phyloP scores from a whole-genome alignment of 2,113 vertebrate species.

The Labrus mixtus region DNA sequence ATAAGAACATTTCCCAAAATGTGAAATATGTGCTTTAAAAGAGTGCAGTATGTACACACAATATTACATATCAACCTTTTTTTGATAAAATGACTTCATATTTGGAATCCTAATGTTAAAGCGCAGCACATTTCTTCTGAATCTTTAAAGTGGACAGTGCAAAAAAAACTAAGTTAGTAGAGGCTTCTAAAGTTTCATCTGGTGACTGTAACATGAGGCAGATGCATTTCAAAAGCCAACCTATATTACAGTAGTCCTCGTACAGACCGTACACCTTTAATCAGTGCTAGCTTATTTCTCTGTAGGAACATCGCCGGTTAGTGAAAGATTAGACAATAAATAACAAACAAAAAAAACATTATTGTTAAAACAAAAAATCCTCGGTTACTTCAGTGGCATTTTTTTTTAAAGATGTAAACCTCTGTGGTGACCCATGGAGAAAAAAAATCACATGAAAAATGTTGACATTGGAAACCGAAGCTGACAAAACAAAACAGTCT shows the following conservation, averaged over 20 bases:
- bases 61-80: slow-evolving; percentile 21
- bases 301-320: slow-evolving; percentile 33
- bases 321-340: slow-evolving; percentile 55
- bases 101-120: slow-evolving; percentile 34
- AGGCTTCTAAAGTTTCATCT: slow-evolving; percentile 55
- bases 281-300: slow-evolving; percentile 63
- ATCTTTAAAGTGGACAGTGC: slow-evolving; percentile 83
- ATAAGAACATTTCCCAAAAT: not conserved
- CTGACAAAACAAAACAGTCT: not conserved
- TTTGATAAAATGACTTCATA: slow-evolving; percentile 37
- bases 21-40: slow-evolving; percentile 20
- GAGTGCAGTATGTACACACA: not conserved
- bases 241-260: slow-evolving; percentile 43
- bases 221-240: slow-evolving; percentile 24
- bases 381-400: not conserved
- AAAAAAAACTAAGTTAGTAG: slow-evolving; percentile 68
- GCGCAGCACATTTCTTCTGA: slow-evolving; percentile 46
- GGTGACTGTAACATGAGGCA: slow-evolving; percentile 30
- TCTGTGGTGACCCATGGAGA: not conserved
- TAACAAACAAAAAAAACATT: slow-evolving; percentile 33
- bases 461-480: not conserved
- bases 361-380: not conserved
- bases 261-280: slow-evolving; percentile 16
- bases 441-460: not conserved
- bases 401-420: not conserved